A percentile compares a stretch with the other conserved stretches of the same genome.
Evolutionary conservation across 2,888 invertebrate genomes (phyloP).

Genomic region (Epistrophella euchroma): DNA sequence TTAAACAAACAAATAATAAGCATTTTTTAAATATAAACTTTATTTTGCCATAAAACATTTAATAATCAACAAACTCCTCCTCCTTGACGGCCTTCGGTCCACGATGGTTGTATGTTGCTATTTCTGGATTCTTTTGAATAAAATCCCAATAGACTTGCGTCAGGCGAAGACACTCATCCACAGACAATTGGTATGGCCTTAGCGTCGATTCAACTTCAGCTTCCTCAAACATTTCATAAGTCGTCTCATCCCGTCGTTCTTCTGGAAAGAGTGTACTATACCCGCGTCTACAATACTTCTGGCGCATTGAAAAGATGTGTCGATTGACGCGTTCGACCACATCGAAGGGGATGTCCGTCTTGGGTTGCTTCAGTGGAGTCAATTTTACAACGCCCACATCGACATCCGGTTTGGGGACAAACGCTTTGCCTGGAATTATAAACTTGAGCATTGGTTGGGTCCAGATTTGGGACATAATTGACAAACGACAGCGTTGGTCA

Average conservation of each 20-base stretch:
- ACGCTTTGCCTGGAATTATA: slow-evolving; percentile 94
- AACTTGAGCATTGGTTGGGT: slow-evolving; percentile 93
- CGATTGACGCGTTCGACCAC: slow-evolving; percentile 95
- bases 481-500: slow-evolving; percentile 92
- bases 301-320: slow-evolving; percentile 93
- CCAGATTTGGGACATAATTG: slow-evolving; percentile 97
- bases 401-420: slow-evolving; percentile 97
- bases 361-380: slow-evolving; percentile 90
- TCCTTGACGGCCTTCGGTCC: slow-evolving; percentile 81
- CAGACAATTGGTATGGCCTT: slow-evolving; percentile 90
- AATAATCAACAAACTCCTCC: background rate
- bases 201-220: slow-evolving; percentile 89
- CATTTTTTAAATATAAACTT: slow-evolving; percentile 24
- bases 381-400: slow-evolving; percentile 98
- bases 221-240: slow-evolving; percentile 87
- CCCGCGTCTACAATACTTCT: slow-evolving; percentile 91
- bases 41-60: slow-evolving; percentile 44
- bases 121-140: slow-evolving; percentile 87
- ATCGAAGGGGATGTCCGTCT: slow-evolving; percentile 90
- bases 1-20: background rate
- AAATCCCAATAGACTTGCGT: slow-evolving; percentile 91
- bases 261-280: slow-evolving; percentile 91
- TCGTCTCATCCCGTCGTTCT: slow-evolving; percentile 87
- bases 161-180: slow-evolving; percentile 91
- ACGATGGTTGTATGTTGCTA: slow-evolving; percentile 89